Evolutionary conservation across 2,888 invertebrate species (phyloP), one percentile per base, ranked within the genome.

Genomic region (Thymelicus sylvestris): DNA sequence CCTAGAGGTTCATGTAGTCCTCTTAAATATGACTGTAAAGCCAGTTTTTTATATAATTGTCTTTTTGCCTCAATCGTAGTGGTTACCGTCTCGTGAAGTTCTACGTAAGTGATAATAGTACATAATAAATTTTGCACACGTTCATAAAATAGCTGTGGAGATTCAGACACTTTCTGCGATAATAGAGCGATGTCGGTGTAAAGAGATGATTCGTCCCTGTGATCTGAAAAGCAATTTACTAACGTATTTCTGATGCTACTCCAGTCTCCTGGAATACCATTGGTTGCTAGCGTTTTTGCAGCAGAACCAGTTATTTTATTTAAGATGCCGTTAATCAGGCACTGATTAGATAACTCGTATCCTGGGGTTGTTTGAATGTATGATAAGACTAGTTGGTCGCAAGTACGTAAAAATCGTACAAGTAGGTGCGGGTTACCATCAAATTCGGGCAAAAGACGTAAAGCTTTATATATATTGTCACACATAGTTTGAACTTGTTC

Each of bases 371-470:
- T 5, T 38, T 38, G 68, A 38, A 72, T 15, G 66, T 69, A 74
- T 10, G 55, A 52, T 6, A 63, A 2, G 4, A 74, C 72, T 59
- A 74, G 50, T 52, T 77, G 72, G 15, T 81, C 80, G 59, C 79
- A 80, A 2, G 80, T 47, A 0, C 66, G 57, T 6, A 80, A 74
- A 39, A 81, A 80, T 7, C 77, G 57, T 0, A 73, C 74, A 0
- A 78, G 38, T 0, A 77, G 66, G 15, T 77, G 72, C 0, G 74
- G 67, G 47, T 77, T 77, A 4, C 74, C 83, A 96, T 48, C 92
- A 95, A 79, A 96, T 95, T 87, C 90, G 95, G 94, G 96, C 8
- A 77, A 68, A 8, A 72, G 12, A 24, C 69, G 44, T 13, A 72
- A 31, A 4, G 71, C 67, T 31, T 74, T 72, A 31, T 59, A 73